Conservation (phyloP, 2,888 invertebrate genomes). For the Sinodicranocentrus sp. region DNA sequence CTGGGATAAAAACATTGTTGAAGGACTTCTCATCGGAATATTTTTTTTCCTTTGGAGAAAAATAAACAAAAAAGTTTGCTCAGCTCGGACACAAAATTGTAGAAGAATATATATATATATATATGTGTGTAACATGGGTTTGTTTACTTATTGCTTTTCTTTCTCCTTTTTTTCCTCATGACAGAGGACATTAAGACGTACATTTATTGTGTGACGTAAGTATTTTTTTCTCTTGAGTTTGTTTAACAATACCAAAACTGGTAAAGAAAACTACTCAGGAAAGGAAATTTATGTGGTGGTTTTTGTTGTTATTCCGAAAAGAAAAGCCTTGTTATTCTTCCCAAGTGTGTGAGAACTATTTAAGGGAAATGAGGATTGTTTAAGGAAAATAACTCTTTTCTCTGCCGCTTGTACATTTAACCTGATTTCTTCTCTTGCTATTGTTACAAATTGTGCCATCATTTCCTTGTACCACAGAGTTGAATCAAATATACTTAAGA, state of each 20-base stretch:
- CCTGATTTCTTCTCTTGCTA: conserved; percentile 41
- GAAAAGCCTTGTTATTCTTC: conserved; percentile 29
- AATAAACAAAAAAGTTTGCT: too few relatives aligned
- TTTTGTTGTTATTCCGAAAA: conserved; percentile 3
- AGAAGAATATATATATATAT: too few relatives aligned
- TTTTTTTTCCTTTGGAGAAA: too few relatives aligned
- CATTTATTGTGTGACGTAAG: conserved; percentile 1
- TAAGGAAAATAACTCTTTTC: conserved; percentile 15
- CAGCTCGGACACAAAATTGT: too few relatives aligned
- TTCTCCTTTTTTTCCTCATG: conserved; percentile 5
- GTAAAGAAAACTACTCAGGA: too few relatives aligned
- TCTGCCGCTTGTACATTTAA: conserved; percentile 25
- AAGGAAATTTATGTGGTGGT: not conserved
- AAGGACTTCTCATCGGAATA: too few relatives aligned
- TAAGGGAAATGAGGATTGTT: conserved; percentile 3
- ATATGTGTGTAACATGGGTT: too few relatives aligned
- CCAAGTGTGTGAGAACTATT: conserved; percentile 43
- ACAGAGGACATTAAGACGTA: conserved; percentile 45
- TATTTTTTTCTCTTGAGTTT: not conserved
- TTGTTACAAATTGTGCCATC: not conserved
- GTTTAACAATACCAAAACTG: too few relatives aligned
- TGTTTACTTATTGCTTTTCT: conserved; percentile 26
- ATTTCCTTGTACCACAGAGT: not conserved
- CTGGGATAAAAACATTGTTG: too few relatives aligned
- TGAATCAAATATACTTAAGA: conserved; percentile 17